Base-by-base conservation (phyloP, 2,797 vertebrate species). In the Rousettus madagascariensis region DNA sequence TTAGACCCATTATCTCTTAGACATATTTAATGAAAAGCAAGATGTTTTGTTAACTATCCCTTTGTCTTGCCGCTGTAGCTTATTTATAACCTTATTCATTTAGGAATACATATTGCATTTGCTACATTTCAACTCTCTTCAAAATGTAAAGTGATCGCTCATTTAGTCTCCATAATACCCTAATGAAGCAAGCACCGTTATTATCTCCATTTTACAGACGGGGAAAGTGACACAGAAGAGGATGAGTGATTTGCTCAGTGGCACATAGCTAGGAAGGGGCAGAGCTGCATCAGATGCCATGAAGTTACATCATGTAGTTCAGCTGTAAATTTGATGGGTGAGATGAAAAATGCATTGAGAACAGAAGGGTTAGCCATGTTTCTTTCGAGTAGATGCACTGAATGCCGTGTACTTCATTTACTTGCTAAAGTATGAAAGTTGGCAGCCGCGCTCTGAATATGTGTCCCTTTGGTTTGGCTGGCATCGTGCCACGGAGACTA, bases 21-120 rank as follows among this genome's bases (percentile, higher is more conserved):
- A 84, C 30, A 24, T 90, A 75, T 96, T 97, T 96, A 84, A 30
- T 86, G 90, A 93, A 63, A 97, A 72, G 36, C 85, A 78, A 33
- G 65, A 72, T 20, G 1, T 95, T 96, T 59, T 79, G 0, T 22
- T 86, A 84, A 88, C 3, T 75, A 53, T n/a, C 38, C 78, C 87
- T 5, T 94, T 72, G 30, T 66, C 80, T 84, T 24, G 0, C 49
- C 65, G 91, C 7, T 20, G 3, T 26, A 38, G 61, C 24, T 83
- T 85, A 92, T 86, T 79, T 91, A 88, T 88, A 89, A 77, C 30
- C 49, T 30, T 38, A 28, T 71, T 71, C 30, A 30, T 33, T 90
- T 83, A 82, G 55, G 86, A 87, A 43, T 75, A 57, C 8, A 43
- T 75, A 36, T n/a, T 92, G 24, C 7, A 26, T 71, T 94, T 91